These are phyloP conservation scores for Tangara arthus DNA, from an alignment of 2,797 vertebrate genomes.

Conservation along the genomic window DNA sequence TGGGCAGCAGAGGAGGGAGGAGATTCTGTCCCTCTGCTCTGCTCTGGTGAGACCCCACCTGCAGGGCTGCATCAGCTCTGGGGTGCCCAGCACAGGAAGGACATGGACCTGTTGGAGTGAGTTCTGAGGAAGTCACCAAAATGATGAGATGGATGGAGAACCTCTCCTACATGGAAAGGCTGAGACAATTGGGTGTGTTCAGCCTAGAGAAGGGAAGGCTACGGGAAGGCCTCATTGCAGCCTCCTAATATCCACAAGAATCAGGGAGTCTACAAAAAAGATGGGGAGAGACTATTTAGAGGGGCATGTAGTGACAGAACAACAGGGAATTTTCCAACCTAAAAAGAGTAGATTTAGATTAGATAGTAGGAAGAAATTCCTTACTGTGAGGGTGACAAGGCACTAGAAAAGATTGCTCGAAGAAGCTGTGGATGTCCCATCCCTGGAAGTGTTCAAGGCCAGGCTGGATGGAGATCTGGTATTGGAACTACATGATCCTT, in stretches of 20 bases:
- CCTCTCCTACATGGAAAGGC: background rate
- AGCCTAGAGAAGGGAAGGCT: background rate
- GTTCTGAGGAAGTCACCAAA: background rate
- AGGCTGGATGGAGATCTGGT: background rate
- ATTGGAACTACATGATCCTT: background rate
- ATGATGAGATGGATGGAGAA: background rate
- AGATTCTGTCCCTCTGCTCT: background rate
- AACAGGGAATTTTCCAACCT: background rate
- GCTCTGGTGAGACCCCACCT: background rate
- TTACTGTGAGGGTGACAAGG: background rate
- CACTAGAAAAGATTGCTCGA: background rate
- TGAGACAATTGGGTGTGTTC: background rate
- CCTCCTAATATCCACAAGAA: background rate
- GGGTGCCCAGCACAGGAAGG: background rate
- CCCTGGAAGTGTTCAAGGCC: background rate
- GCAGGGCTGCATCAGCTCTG: background rate
- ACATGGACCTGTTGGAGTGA: rapidly evolving
- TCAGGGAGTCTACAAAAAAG: background rate
- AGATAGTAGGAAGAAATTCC: background rate
- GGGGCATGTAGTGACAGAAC: background rate
- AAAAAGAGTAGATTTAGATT: background rate
- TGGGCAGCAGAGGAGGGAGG: background rate
- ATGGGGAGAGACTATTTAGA: background rate
- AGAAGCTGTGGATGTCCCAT: background rate
- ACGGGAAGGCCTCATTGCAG: rapidly evolving